Conservation (phyloP, 2,888 invertebrate genomes). For the Cryptophagus acutangulus region DNA sequence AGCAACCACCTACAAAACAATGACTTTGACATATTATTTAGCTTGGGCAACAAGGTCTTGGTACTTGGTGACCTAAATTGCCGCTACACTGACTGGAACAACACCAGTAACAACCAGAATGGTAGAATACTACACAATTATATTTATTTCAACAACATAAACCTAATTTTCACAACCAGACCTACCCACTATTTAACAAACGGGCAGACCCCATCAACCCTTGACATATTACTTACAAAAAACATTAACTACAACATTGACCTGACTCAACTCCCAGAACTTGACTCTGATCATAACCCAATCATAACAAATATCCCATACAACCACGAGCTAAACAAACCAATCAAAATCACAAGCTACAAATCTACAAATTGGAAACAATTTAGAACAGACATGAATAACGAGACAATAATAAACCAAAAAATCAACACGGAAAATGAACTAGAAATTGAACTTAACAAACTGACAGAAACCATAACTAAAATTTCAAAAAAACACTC, state of each 20-base stretch:
- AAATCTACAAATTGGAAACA: too few relatives aligned
- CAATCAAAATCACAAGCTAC: too few relatives aligned
- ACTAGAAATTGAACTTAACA: too few relatives aligned
- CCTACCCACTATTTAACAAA: slow-evolving; percentile 10
- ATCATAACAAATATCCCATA: not conserved
- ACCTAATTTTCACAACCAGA: not conserved
- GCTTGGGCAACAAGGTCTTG: slow-evolving; percentile 1
- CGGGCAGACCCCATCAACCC: slow-evolving; percentile 5
- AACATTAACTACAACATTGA: not conserved
- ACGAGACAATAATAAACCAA: too few relatives aligned
- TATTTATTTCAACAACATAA: not conserved
- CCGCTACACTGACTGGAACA: slow-evolving; percentile 6
- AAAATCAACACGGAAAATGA: too few relatives aligned
- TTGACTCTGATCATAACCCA: slow-evolving; percentile 8
- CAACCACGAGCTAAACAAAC: too few relatives aligned
- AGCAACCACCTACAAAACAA: not conserved
- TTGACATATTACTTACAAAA: slow-evolving; percentile 11
- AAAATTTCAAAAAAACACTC: too few relatives aligned
- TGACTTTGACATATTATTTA: not conserved
- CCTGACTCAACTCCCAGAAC: not conserved
- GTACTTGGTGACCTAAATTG: slow-evolving; percentile 9
- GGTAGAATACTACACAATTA: slow-evolving; percentile 4
- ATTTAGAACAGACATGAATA: too few relatives aligned
- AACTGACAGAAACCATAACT: too few relatives aligned
- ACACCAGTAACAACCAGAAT: slow-evolving; percentile 4